These are phyloP conservation scores for Craseonycteris thonglongyai DNA, from an alignment of 2,113 vertebrate species.

Conservation along the genomic window DNA sequence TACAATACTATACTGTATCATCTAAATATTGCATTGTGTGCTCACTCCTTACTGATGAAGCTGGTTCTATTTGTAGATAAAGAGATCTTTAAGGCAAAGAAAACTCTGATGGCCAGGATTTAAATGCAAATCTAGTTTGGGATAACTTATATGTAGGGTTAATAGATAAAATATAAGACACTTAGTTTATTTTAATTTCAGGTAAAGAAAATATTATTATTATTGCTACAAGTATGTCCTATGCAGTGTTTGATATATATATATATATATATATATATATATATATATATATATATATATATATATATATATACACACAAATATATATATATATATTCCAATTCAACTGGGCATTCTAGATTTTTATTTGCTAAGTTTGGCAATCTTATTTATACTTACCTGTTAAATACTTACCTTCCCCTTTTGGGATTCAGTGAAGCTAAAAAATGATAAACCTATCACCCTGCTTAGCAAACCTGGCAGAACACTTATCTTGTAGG, in stretches of 20 bases:
- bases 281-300: not conserved
- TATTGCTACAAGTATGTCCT: not conserved
- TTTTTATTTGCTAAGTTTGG: not conserved
- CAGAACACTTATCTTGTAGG: not conserved
- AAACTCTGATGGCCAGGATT: not conserved
- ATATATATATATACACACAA: not conserved
- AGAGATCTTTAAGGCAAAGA: not conserved
- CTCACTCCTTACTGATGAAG: not conserved
- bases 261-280: not conserved
- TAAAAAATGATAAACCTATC: not conserved
- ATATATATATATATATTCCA: not conserved
- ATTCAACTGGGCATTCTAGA: not conserved
- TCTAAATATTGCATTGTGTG: too few species aligned
- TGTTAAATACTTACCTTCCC: not conserved
- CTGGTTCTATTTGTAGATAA: not conserved
- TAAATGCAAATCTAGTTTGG: not conserved
- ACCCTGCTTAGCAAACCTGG: not conserved
- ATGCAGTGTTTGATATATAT: not conserved
- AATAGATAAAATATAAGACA: not conserved
- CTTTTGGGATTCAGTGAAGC: not conserved
- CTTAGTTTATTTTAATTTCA: not conserved
- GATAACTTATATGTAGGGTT: not conserved
- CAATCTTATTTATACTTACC: not conserved
- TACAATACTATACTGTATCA: too few species aligned
- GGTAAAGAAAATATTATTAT: not conserved